phyloP scores from a whole-genome alignment of 2,113 vertebrate species.

The Channa maculata region DNA sequence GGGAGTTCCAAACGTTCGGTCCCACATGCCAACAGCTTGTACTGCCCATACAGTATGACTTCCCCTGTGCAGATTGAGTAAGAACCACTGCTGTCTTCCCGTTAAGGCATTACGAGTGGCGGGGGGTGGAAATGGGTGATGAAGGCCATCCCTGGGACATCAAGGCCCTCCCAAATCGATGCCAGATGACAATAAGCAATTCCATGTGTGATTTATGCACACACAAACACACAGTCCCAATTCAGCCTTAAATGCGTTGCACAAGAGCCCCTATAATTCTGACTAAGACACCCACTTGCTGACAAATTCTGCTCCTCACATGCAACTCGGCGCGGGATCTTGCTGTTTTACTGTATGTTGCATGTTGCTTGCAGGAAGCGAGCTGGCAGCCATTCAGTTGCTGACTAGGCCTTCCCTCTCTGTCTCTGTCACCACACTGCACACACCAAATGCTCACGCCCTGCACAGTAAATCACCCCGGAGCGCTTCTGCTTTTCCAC shows the following conservation, averaged over 20 bases:
- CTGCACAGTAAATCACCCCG: conserved; percentile 24
- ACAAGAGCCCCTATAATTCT: conserved; percentile 38
- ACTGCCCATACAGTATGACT: background rate
- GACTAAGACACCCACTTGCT: conserved; percentile 35
- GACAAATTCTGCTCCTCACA: conserved; percentile 42
- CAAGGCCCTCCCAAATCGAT: conserved; percentile 60
- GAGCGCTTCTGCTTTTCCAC: conserved; percentile 24
- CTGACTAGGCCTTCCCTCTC: conserved; percentile 6
- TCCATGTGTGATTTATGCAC: conserved; percentile 62
- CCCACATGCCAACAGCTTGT: background rate
- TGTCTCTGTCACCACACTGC: conserved; percentile 20
- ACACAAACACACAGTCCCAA: conserved; percentile 46
- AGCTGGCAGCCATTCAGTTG: conserved; percentile 38
- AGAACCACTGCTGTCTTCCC: conserved; percentile 27
- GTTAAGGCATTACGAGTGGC: conserved; percentile 23
- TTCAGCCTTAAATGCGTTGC: conserved; percentile 27
- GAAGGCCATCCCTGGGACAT: conserved; percentile 61
- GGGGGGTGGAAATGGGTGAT: conserved; percentile 34
- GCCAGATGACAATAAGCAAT: conserved; percentile 75
- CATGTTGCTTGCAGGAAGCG: conserved; percentile 22
- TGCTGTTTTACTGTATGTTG: conserved; percentile 15
- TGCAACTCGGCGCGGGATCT: conserved; percentile 15
- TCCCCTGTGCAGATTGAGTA: conserved; percentile 12
- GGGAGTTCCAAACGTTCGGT: background rate
- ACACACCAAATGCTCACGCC: background rate